phyloP scores from a whole-genome alignment of 2,797 vertebrate genomes.

The Sebastes nivosus region DNA sequence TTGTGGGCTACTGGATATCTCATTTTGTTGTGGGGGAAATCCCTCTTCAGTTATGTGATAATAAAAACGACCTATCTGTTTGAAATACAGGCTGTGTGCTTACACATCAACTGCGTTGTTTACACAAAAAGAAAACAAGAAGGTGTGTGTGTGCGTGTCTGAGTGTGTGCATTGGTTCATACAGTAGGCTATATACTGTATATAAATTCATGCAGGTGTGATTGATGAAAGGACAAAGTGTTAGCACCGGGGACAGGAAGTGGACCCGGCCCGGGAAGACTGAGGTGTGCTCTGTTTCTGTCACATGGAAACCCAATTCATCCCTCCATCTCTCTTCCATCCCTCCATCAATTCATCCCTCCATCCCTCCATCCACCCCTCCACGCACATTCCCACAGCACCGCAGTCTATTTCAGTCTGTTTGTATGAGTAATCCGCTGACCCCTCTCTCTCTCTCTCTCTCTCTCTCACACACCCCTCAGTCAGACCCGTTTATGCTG shows the following conservation, averaged over 20 bases:
- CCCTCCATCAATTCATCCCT: slow-evolving; percentile 73
- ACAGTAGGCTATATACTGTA: not conserved
- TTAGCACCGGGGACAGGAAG: slow-evolving; percentile 86
- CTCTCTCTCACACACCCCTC: slow-evolving; percentile 58
- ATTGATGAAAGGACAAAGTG: slow-evolving; percentile 97
- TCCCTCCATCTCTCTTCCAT: slow-evolving; percentile 61
- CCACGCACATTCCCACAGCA: slow-evolving; percentile 57
- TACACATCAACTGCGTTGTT: not conserved
- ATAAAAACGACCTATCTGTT: slow-evolving; percentile 8
- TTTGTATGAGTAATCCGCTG: slow-evolving; percentile 98
- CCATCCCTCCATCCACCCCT: slow-evolving; percentile 73
- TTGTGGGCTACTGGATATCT: slow-evolving; percentile 47
- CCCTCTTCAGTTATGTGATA: slow-evolving; percentile 4
- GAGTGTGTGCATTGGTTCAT: slow-evolving; percentile 63
- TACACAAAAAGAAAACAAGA: not conserved
- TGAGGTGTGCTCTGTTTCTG: slow-evolving; percentile 58
- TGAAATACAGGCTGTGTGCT: not conserved
- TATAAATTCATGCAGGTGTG: slow-evolving; percentile 65
- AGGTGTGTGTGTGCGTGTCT: not conserved
- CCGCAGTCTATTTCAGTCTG: slow-evolving; percentile 93
- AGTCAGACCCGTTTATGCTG: slow-evolving; percentile 97
- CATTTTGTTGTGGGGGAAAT: slow-evolving; percentile 31
- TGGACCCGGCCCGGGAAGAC: slow-evolving; percentile 46
- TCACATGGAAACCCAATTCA: slow-evolving; percentile 65
- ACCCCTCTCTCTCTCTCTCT: slow-evolving; percentile 65